Base-by-base conservation (phyloP, 2,113 vertebrate species). In the Hippolais icterina region DNA sequence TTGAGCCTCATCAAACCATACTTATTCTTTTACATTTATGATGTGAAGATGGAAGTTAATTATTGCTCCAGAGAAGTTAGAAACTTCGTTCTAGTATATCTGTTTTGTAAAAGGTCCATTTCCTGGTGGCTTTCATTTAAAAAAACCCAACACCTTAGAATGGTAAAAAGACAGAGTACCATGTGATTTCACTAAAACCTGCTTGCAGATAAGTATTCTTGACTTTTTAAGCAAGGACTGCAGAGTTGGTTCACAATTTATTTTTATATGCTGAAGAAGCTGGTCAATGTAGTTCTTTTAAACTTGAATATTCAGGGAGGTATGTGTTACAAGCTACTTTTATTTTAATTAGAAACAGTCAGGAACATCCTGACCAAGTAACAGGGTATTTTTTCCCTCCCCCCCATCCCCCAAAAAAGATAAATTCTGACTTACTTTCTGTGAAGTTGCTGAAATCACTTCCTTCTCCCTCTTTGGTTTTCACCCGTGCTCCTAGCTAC, bases 211-310 rank as follows among this genome's bases (percentile, higher is more conserved):
- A 6, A 81, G 6, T n/a, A 41, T 33, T 76, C 33, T 68, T 66
- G 12, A 65, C 28, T 41, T 93, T 50, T 33, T 56, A 44, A 66
- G 18, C 17, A 93, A 66, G 29, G 9, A 56, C 4, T 23, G 4
- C 14, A 65, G 20, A 71, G 63, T 2, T 0, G 0, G 15, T 6
- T 47, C 18, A 27, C 5, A 24, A 31, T 35, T 79, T 68, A 35
- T 41, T 75, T 47, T 57, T 65, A 9, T 25, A 6, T 65, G n/a
- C 37, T 42, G 7, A 41, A 6, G 33, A 86, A 91, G 27, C 29
- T 89, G 21, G 20, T 59, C 49, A 86, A 28, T 33, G 18, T 22
- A 41, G 12, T 54, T 72, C 71, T 69, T 87, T 49, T 46, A 78
- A 46, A 37, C 4, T n/a, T 65, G 12, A 82, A n/a, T 78, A 42